Evolutionary conservation across 2,113 vertebrate genomes (phyloP), one percentile per base, ranked within the genome.

Genomic region (Carassius carassius): DNA sequence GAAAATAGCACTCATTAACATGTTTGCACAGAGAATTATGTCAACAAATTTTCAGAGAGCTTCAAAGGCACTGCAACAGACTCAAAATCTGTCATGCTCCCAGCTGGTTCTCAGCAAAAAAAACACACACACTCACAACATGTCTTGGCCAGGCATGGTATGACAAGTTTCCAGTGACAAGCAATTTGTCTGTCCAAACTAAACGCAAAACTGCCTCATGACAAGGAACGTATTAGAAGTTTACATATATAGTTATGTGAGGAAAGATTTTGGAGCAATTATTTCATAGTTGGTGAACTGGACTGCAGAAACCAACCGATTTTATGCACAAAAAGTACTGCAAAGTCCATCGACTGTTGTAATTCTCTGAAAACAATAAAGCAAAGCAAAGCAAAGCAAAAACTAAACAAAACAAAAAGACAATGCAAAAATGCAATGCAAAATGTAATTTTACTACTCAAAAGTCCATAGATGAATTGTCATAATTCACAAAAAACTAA

Each of bases 1-100:
- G 35, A 62, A 58, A 84, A 17, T n/a, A 79, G 25, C 3, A 7
- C 65, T 41, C 25, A 79, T 80, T 67, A 47, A 35, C 67, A 41
- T 44, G 67, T 70, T 56, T 69, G 67, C 44, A 12, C 58, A 58
- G 32, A 65, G 54, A 73, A 65, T 65, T 69, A n/a, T 69, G 16
- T 81, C 44, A 81, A 65, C 70, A 81, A 47, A 54, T 69, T 63
- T 81, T 62, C 37, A 81, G 41, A 76, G 69, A 49, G 78, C 62
- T 81, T 51, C 23, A 63, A 63, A 65, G 56, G 58, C 37, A 80
- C 13, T 67, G 25, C 74, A 76, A 32, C 74, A 69, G 25, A 69
- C 44, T 65, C 6, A 76, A 76, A 37, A 51, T 76, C 49, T 76
- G 49, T 54, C 25, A 51, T 54, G 47, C 47, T 76, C 74, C 74